phyloP scores from a whole-genome alignment of 2,113 vertebrate species.

The Hemiprocne comata region DNA sequence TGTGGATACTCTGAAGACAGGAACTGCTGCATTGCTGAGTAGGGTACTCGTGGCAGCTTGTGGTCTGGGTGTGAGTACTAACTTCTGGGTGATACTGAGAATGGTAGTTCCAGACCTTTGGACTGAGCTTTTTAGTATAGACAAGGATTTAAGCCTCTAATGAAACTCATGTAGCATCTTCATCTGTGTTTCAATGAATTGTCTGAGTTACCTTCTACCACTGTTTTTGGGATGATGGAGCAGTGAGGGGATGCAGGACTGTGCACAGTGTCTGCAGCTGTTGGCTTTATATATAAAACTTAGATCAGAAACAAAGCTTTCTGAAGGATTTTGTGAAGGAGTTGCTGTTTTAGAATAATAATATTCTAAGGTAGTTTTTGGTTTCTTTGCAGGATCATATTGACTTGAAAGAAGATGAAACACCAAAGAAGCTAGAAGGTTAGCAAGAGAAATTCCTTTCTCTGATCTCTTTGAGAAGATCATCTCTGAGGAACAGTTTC shows the following conservation, averaged over 20 bases:
- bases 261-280: neutral
- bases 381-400: constrained; percentile 76
- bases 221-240: neutral
- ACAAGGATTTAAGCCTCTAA: neutral
- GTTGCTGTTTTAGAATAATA: neutral
- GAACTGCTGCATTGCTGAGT: neutral
- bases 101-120: neutral
- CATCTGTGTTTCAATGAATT: neutral
- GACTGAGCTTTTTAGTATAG: neutral
- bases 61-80: neutral
- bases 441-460: neutral
- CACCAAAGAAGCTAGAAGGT: constrained; percentile 63
- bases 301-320: neutral
- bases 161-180: neutral
- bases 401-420: constrained; percentile 72
- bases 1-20: neutral
- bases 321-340: neutral
- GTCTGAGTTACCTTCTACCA: neutral
- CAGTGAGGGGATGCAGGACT: neutral
- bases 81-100: neutral
- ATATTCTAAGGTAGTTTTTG: neutral
- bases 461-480: neutral
- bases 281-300: neutral
- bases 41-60: neutral
- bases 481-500: neutral